Conservation (phyloP, 2,113 vertebrate species). For the Anhinga rufa region DNA sequence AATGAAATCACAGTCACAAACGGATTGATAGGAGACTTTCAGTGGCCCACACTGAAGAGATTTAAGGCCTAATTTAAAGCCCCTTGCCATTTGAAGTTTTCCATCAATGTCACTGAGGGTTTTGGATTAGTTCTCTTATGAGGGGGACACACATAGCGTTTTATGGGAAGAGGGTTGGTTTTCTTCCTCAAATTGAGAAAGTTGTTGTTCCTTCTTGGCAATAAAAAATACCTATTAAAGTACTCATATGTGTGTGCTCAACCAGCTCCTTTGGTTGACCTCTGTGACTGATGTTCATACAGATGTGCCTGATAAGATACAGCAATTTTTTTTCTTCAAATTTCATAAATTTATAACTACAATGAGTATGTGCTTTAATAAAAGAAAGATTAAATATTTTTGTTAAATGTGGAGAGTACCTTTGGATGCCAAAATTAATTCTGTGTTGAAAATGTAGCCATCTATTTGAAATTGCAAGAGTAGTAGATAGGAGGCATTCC, state of each 20-base stretch:
- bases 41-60: neutral
- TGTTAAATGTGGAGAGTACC: neutral
- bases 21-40: neutral
- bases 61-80: neutral
- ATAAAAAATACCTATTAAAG: neutral
- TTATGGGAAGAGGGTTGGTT: neutral
- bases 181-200: neutral
- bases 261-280: neutral
- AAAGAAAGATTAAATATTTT: neutral
- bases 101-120: neutral
- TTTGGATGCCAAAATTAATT: slow-evolving; percentile 1
- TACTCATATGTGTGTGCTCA: neutral
- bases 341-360: neutral
- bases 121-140: neutral
- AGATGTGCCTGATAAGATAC: neutral
- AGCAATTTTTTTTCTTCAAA: neutral
- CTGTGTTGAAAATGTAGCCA: neutral
- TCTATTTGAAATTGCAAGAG: neutral
- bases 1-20: neutral
- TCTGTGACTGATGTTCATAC: neutral
- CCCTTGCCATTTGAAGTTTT: neutral
- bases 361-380: neutral
- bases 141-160: neutral
- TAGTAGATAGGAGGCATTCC: neutral
- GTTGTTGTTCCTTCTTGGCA: neutral